Evolutionary conservation across 1,140 invertebrate species (phyloP), one percentile per base, ranked within the genome.

Genomic region (Battus philenor): DNA sequence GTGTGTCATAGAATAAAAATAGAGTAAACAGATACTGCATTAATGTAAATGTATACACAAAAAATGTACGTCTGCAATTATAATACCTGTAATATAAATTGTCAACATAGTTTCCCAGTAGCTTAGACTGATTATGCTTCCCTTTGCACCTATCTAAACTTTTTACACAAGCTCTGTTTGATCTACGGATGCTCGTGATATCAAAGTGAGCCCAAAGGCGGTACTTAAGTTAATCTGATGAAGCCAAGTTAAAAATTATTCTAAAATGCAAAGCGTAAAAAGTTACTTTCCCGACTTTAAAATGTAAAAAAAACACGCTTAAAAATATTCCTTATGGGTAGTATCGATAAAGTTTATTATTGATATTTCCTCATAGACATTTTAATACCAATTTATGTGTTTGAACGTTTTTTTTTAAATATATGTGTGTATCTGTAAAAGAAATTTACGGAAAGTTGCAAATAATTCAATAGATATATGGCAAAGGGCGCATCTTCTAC

Each of bases 171-270:
- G 24, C 20, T 29, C 44, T 60, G 60, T 68, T 70, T 70, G 68
- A 70, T 64, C 61, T 62, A 27, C 18, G 44, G 53, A 58, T 60
- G 59, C 50, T 56, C 53, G 46, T 60, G 50, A 68, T 71, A 66
- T 68, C 64, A 62, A 68, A 71, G 64, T 48, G 26, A 46, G 30
- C 60, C 60, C 49, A 31, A 56, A 54, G 67, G 61, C 52, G 44
- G 44, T 54, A 38, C 47, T 53, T 55, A 44, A 52, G 54, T 50
- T 69, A 67, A 67, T 70, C 63, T 67, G 48, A 48, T 70, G 54
- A 57, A 64, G 61, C 55, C 52, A 41, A 17, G 38, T 29, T 41
- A 41, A 41, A 41, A 41, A 41, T 41, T 41, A 39, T 39, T 39
- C 36, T 39, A 29, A 41, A 29, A 27, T 41, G 26, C 38, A 29